Percentiles rank a stretch among this genome's conserved stretches.
phyloP scores from a whole-genome alignment of 2,113 vertebrate genomes.

The Cheirogaleus medius region DNA sequence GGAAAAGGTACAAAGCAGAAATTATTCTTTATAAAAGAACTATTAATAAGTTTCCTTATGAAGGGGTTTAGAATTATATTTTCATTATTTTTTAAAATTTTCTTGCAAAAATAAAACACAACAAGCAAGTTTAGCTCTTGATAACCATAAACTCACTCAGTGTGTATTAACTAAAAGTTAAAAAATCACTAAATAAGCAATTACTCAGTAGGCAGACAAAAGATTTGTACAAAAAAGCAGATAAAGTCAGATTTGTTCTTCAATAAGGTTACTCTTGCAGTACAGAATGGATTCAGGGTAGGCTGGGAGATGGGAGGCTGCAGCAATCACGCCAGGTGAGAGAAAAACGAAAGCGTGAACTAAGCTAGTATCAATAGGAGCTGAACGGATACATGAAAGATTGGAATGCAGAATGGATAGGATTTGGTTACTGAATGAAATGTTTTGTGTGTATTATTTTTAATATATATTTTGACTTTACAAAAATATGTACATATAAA shows the following conservation, averaged over 20 bases:
- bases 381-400: background rate
- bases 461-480: background rate
- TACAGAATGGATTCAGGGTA: background rate
- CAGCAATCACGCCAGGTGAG: background rate
- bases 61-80: background rate
- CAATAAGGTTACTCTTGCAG: background rate
- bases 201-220: background rate
- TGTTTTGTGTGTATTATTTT: background rate
- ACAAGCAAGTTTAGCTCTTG: background rate
- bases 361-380: background rate
- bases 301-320: background rate
- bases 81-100: background rate
- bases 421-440: background rate
- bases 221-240: background rate
- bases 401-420: background rate
- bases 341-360: background rate
- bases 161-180: background rate
- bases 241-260: background rate
- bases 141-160: background rate
- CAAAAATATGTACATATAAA: background rate
- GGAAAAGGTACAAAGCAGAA: constrained; percentile 12
- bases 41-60: background rate
- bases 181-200: background rate
- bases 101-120: background rate
- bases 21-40: background rate